Base-by-base conservation (phyloP, 92 coral and sea anemone species). In the Plumapathes pennacea region DNA sequence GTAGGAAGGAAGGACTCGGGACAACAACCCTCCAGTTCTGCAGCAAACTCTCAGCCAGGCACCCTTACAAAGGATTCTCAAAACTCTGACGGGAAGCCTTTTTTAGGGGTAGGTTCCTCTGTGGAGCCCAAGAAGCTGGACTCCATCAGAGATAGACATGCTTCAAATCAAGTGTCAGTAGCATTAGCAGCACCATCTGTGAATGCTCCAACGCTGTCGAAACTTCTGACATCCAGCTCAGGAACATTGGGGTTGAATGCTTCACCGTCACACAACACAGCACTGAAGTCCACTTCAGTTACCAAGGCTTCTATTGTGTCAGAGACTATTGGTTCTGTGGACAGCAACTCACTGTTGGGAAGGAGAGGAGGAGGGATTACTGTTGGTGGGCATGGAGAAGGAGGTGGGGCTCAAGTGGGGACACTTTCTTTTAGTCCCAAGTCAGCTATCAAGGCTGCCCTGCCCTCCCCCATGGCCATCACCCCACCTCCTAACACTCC, bases 401-500 rank as follows among this genome's bases (percentile, higher is more conserved):
- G 26, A 7, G 67, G 79, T 17, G 31, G 77, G 21, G 80, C n/a
- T n/a, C n/a, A n/a, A n/a, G n/a, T n/a, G n/a, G n/a, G n/a, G n/a
- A n/a, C n/a, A n/a, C 18, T 25, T 25, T 41, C 25, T 17, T 45
- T 33, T 32, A 29, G 25, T 39, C 13, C 2, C 3, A 24, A 78
- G 88, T 82, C 71, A 47, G 82, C 75, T 2, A 34, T 86, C 0
- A 55, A 64, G 42, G 77, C 85, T 10, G 59, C 84, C 2, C 67
- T 87, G 20, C 95, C 89, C 32, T 82, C 95, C 40, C 88, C 95
- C 11, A 68, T 87, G 69, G 89, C 86, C 21, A 82, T 86, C 32
- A 82, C 95, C 23, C 95, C 95, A 3, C 95, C 89, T 23, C 95
- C 89, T 38, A 80, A 74, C 30, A 82, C 95, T 25, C 95, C 95